These are phyloP conservation scores for Euleptes europaea DNA, from an alignment of 2,113 vertebrate genomes.

Conservation along the genomic window DNA sequence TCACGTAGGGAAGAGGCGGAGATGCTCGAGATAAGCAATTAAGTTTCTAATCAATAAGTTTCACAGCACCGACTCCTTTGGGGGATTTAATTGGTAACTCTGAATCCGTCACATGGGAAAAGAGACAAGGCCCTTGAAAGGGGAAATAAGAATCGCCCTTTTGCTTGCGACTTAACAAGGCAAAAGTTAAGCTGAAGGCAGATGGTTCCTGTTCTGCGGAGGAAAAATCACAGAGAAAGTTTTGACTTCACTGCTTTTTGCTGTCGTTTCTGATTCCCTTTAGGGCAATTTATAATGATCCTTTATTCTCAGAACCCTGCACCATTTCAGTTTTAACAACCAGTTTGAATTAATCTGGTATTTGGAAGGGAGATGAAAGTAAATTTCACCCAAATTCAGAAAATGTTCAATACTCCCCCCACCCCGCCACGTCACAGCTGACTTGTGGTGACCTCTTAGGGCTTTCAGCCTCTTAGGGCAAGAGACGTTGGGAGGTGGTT, in stretches of 20 bases:
- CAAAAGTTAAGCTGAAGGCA: constrained; percentile 20
- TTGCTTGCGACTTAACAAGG: not conserved
- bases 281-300: too few species aligned
- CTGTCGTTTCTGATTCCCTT: not conserved
- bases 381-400: not conserved
- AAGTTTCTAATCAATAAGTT: constrained; percentile 60
- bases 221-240: not conserved
- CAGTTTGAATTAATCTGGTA: not conserved
- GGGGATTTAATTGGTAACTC: constrained; percentile 56
- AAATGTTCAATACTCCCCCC: not conserved
- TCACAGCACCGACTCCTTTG: constrained; percentile 27
- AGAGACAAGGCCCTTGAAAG: constrained; percentile 35
- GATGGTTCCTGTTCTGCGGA: not conserved
- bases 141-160: not conserved
- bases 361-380: not conserved
- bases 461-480: too few species aligned
- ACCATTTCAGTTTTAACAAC: not conserved
- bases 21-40: constrained; percentile 51
- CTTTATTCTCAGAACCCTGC: not conserved
- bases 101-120: constrained; percentile 28
- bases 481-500: too few species aligned
- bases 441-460: too few species aligned
- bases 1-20: not conserved
- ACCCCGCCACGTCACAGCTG: too few species aligned
- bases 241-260: not conserved